Evolutionary conservation across 92 coral and sea anemone genomes (phyloP), one percentile per base, ranked within the genome.

Genomic region (Epizoanthus stellaris): DNA sequence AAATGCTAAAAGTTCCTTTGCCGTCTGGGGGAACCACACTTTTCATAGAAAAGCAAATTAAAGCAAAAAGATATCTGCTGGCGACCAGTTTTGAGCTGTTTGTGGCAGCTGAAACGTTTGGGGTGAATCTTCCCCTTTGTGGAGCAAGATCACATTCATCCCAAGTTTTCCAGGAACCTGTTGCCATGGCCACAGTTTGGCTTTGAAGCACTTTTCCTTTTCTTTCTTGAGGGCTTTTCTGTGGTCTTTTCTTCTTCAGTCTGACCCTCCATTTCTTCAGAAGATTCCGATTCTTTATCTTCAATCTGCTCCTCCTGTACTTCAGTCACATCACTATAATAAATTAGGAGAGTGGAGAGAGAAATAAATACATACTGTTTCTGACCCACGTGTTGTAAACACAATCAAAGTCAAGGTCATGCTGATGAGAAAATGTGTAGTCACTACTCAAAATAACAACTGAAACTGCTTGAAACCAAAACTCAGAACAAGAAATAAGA

Each of bases 1-100:
- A 75, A 79, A 86, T 39, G 85, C 89, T 75, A 76, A 69, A 80
- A 70, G 63, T 80, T 87, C 81, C 65, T 80, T 61, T 38, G 76
- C 56, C 12, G 60, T 87, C 25, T 69, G 75, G 9, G 89, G 81
- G 60, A 77, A 87, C 86, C 90, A 87, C 63, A 52, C 61, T 75
- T 58, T 60, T 71, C 79, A 86, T 72, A n/a, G 89, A 80, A 30
- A 30, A 30, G 66, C 66, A 77, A 57, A 77, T 30, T 30, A 86
- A 49, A 79, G 80, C 64, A 76, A 43, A 75, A 77, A 77, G 38
- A 86, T 59, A 36, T 86, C 89, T 86, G 70, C 84, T 34, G 85
- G 77, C 10, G 83, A 67, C 89, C 89, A 86, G 60, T 69, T 72
- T 77, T 86, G 85, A 56, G 67, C 62, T 16, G 56, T 70, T 57